Evolutionary conservation across 2,113 vertebrate genomes (phyloP).

Genomic region (Cephalopterus ornatus): DNA sequence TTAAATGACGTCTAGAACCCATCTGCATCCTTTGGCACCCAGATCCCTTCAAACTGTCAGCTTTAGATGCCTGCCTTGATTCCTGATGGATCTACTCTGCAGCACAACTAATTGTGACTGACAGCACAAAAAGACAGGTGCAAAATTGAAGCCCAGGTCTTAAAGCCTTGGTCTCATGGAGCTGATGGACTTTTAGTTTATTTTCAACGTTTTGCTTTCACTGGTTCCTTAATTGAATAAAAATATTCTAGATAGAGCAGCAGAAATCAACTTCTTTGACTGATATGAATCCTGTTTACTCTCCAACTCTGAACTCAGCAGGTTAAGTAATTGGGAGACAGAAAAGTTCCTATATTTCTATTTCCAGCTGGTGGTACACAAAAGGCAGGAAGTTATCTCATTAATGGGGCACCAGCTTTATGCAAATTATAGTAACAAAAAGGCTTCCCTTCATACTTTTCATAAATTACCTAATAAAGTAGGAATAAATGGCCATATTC

Average conservation of each 20-base stretch:
- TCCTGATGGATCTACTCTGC: background rate
- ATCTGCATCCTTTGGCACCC: slow-evolving; percentile 27
- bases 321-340: slow-evolving; percentile 84
- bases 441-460: slow-evolving; percentile 86
- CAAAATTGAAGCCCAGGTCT: slow-evolving; percentile 7
- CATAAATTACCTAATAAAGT: slow-evolving; percentile 89
- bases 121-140: slow-evolving; percentile 56
- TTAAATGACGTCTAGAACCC: slow-evolving; percentile 7
- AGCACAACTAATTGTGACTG: slow-evolving; percentile 56
- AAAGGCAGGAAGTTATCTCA: slow-evolving; percentile 89
- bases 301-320: slow-evolving; percentile 87
- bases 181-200: background rate
- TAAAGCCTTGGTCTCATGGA: background rate
- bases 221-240: slow-evolving; percentile 64
- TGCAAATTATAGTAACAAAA: slow-evolving; percentile 86
- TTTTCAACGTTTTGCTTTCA: slow-evolving; percentile 36
- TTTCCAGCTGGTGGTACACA: slow-evolving; percentile 84
- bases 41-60: background rate
- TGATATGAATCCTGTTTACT: slow-evolving; percentile 79
- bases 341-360: slow-evolving; percentile 85
- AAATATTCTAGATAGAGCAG: slow-evolving; percentile 63
- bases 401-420: slow-evolving; percentile 87
- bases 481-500: slow-evolving; percentile 86
- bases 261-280: slow-evolving; percentile 74
- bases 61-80: background rate